Evolutionary conservation across 1,140 invertebrate species (phyloP), one percentile per base, ranked within the genome.

Genomic region (Heliconius hewitsoni): DNA sequence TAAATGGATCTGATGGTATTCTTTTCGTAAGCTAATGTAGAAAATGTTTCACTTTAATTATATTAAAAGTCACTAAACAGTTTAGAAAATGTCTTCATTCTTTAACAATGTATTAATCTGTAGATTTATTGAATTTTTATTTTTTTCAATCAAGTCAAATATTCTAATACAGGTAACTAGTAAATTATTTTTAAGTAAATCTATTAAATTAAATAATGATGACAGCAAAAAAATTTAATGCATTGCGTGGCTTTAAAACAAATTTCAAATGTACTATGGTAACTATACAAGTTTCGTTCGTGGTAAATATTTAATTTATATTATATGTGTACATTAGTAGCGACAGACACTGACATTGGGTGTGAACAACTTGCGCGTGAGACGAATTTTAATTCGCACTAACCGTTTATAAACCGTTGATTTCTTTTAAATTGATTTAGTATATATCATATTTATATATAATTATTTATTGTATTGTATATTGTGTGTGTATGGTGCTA

Each of bases 311-410:
- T 46, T 46, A 66, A 66, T 27, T 30, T 13, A 13, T 9, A 13
- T 13, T 30, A 30, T 66, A 23, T 11, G 13, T 30, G 27, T 23
- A 30, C 27, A 66, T 66, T 46, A 16, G 60, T 66, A 27, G 60
- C n/a, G 23, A 30, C 60, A 30, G 60, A 30, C 60, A 66, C 60
- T 92, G 90, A 90, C 90, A 93, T 92, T 93, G 91, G 84, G 81
- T 81, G 80, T 85, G 80, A 84, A 75, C 80, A 86, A 86, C 90
- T 90, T 89, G 90, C 82, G 82, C 88, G 89, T 89, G 91, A 81
- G 85, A 78, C 83, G 87, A 91, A 90, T 93, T 81, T 80, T 78
- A 89, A 91, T 88, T 85, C 79, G 66, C 52, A 77, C 73, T 74
- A 66, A 74, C 46, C 77, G 19, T 52, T 34, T 78, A 66, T 72